These are phyloP conservation scores for Cotesia congregata DNA, from an alignment of 2,888 invertebrate genomes.

Conservation along the genomic window DNA sequence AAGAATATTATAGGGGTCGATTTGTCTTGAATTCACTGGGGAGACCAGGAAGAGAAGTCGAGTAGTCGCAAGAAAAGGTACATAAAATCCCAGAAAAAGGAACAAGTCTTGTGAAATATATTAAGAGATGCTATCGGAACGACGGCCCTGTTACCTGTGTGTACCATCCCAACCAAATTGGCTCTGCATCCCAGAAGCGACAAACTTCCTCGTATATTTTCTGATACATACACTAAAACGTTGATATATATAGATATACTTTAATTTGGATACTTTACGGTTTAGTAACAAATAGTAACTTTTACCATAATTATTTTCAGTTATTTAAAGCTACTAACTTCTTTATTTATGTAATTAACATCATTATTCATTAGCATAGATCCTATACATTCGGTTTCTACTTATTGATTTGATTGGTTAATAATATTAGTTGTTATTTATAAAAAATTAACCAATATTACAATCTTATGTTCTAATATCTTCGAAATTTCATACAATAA, in stretches of 20 bases:
- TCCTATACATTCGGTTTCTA: too few relatives aligned
- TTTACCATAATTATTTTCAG: neutral
- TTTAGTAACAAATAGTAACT: constrained; percentile 7
- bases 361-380: too few relatives aligned
- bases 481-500: too few relatives aligned
- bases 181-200: constrained; percentile 33
- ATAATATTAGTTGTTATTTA: too few relatives aligned
- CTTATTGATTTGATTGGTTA: too few relatives aligned
- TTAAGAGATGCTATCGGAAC: constrained; percentile 42
- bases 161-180: constrained; percentile 57
- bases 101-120: constrained; percentile 40
- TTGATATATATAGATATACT: constrained; percentile 5
- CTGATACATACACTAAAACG: constrained; percentile 13
- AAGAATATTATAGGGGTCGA: constrained; percentile 4
- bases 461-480: too few relatives aligned
- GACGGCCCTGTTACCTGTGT: constrained; percentile 55
- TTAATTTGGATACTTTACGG: neutral
- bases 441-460: too few relatives aligned
- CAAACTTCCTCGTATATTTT: constrained; percentile 23
- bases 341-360: neutral
- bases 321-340: neutral
- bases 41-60: constrained; percentile 24
- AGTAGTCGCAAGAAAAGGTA: constrained; percentile 21
- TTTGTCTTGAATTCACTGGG: constrained; percentile 18
- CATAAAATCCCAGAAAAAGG: constrained; percentile 16